Base-by-base conservation (phyloP, 2,113 vertebrate genomes). In the Prinia subflava region DNA sequence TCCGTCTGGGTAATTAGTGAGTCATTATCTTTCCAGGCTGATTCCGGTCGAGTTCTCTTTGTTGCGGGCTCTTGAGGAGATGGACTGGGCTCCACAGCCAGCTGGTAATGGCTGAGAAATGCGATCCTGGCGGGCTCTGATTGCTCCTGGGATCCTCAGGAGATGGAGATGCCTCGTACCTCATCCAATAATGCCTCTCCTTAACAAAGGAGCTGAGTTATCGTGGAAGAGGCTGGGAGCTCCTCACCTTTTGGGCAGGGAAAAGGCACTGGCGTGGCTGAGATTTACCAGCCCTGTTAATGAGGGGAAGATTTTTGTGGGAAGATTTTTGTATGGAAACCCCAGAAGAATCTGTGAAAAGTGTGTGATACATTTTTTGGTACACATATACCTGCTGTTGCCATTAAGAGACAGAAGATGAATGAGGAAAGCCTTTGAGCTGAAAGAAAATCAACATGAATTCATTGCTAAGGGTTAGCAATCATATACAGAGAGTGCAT, bases 391-490 rank as follows among this genome's bases (percentile, higher is more conserved):
- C 90, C 92, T 96, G 73, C 80, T 78, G 57, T 59, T 90, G 53
- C 78, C 93, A 59, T 91, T 91, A 84, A 83, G 90, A 85, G 78
- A 83, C 19, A 55, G 68, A 94, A 92, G 79, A 96, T 75, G n/a
- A 75, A 93, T 81, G 88, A 89, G 87, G 89, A 78, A 83, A 92
- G 37, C 31, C 41, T 94, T 30, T 68, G 52, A 88, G 76, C 64
- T 86, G 86, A 93, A 93, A 89, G 93, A 81, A 96, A 96, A 96
- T 95, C 89, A 84, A 92, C 88, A 52, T 21, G 47, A 92, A 83
- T 95, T 95, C 90, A 95, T 89, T 65, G 83, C 92, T 85, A 42
- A 88, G 76, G 53, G 41, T 71, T 84, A 87, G 77, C 7, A 3
- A 35, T 78, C 88, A 62, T 44, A 80, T 19, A 60, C 39, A 76